These are phyloP conservation scores for Montipora capricornis DNA, from an alignment of 64 coral and sea anemone species.

Conservation along the genomic window DNA sequence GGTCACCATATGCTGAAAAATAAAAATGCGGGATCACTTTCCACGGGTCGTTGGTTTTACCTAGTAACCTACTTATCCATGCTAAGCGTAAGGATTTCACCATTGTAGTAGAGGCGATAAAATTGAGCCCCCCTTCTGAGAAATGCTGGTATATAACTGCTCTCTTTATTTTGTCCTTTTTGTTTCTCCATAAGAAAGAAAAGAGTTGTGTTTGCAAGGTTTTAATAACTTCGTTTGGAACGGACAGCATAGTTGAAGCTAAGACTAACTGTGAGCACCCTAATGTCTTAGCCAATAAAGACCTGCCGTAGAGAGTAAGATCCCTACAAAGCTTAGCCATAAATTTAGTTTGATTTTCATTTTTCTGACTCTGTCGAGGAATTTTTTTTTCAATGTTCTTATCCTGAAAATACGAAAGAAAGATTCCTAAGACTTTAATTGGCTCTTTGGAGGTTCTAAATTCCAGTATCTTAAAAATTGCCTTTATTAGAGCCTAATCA, in stretches of 20 bases:
- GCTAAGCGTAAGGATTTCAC: neutral
- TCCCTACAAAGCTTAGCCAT: too few relatives aligned
- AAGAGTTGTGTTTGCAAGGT: neutral
- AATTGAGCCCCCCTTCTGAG: neutral
- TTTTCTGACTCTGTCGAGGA: neutral
- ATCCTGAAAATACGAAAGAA: neutral
- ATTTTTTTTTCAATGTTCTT: neutral
- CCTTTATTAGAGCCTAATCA: neutral
- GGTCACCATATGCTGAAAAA: too few relatives aligned
- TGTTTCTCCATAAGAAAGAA: neutral
- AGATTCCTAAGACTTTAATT: neutral
- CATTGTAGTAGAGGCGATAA: neutral
- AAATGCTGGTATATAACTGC: neutral
- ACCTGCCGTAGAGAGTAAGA: neutral
- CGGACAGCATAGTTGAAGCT: neutral
- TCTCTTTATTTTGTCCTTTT: neutral
- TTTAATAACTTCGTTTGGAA: neutral
- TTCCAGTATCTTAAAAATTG: neutral
- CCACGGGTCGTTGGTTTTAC: neutral
- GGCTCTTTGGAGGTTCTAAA: neutral
- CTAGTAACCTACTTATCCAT: neutral
- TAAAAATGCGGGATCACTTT: too few relatives aligned
- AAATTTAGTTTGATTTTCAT: too few relatives aligned
- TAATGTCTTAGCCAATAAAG: neutral
- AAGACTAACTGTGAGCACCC: neutral